Base-by-base conservation (phyloP, 2,888 invertebrate genomes). In the Thymelicus acteon region DNA sequence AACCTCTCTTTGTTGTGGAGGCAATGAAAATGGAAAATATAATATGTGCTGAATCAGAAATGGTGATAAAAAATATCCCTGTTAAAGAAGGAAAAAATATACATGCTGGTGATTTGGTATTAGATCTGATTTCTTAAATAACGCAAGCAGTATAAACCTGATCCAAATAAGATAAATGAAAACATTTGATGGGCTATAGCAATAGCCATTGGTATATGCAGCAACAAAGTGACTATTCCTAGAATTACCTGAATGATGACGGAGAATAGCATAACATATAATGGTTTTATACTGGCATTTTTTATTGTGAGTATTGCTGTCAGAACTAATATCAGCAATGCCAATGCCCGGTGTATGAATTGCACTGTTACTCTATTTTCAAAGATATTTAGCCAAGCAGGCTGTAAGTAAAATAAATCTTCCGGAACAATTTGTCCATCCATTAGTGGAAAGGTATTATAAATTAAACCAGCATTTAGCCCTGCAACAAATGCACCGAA, bases 21-120 rank as follows among this genome's bases (percentile, higher is more conserved):
- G 61, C 61, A 61, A 61, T 61, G 61, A 61, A 61, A 61, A 61
- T 61, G 61, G 61, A 61, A 61, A 61, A 61, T 61, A 61, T 61
- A 61, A 61, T 61, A 61, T 61, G 61, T 61, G 61, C 61, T 61
- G 61, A 61, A 61, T 61, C 61, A 61, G 61, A 61, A 61, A 61
- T 61, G 61, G 61, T 61, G 61, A 61, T 61, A 61, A 61, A 61
- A 61, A 61, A 61, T 61, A 61, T 61, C 61, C 61, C 61, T 61
- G 61, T 61, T 61, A 61, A 61, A 61, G 61, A 61, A 61, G 61
- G 61, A 61, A 61, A 61, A 61, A 61, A 61, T 61, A 61, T 61
- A 61, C 61, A 61, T 61, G 61, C 61, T 61, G 61, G 61, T 61
- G 61, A 61, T 61, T 61, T 61, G 61, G 61, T 61, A 61, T 61